These are phyloP conservation scores for Pangasius mekongensis DNA, from an alignment of 2,797 vertebrate species.

Conservation along the genomic window DNA sequence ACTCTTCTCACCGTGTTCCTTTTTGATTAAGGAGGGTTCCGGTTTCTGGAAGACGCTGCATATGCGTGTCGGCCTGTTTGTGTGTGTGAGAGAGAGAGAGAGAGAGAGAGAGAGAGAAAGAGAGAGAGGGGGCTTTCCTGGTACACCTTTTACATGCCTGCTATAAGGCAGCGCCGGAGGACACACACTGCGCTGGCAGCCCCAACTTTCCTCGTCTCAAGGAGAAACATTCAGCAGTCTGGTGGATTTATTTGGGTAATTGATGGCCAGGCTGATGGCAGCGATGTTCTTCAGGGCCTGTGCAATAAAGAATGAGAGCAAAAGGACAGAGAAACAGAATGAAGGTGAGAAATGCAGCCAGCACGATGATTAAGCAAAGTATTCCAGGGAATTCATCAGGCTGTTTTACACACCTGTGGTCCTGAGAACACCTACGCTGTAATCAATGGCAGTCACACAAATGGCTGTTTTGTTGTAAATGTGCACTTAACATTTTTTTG, in stretches of 20 bases:
- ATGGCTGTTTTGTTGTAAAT: neutral
- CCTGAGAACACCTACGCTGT: conserved; percentile 19
- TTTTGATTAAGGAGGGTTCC: conserved; percentile 13
- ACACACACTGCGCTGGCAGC: conserved; percentile 14
- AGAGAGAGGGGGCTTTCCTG: conserved; percentile 13
- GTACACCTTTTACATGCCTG: conserved; percentile 19
- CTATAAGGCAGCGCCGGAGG: conserved; percentile 4
- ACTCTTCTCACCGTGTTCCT: neutral
- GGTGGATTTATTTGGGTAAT: conserved; percentile 97
- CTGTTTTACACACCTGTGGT: conserved; percentile 44
- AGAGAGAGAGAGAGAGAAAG: neutral
- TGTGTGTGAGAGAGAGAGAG: neutral
- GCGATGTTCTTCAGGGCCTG: conserved; percentile 97
- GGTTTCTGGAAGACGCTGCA: conserved; percentile 28
- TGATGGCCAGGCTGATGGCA: conserved; percentile 97
- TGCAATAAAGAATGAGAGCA: conserved; percentile 43
- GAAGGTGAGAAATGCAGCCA: neutral
- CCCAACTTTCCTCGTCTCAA: conserved; percentile 59
- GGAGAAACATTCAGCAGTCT: conserved; percentile 84
- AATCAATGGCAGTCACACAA: conserved; percentile 4
- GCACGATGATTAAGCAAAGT: conserved; percentile 44
- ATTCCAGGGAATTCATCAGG: conserved; percentile 49
- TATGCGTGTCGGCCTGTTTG: neutral
- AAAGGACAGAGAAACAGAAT: conserved; percentile 19
- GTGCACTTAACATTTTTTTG: conserved; percentile 35